Evolutionary conservation across 2,888 invertebrate genomes (phyloP).

Genomic region (Sicus ferrugineus): DNA sequence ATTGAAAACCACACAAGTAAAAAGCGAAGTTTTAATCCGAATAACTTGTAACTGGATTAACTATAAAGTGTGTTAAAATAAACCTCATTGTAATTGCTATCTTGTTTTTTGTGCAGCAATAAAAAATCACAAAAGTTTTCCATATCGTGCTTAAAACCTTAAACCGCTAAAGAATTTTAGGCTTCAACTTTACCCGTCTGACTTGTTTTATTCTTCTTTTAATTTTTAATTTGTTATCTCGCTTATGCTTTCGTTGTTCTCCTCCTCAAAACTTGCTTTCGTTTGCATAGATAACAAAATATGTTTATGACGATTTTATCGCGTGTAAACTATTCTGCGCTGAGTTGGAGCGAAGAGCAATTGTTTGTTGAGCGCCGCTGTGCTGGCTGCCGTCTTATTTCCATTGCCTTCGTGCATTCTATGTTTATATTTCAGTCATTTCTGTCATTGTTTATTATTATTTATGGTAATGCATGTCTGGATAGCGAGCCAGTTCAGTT

Average conservation of each 20-base stretch:
- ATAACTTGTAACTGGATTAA: too few relatives aligned
- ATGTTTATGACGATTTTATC: constrained; percentile 11
- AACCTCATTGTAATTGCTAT: too few relatives aligned
- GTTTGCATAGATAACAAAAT: constrained; percentile 15
- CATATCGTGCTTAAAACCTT: too few relatives aligned
- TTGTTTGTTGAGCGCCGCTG: background rate
- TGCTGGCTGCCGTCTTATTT: background rate
- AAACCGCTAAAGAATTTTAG: too few relatives aligned
- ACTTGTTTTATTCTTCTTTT: background rate
- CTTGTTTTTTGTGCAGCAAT: background rate
- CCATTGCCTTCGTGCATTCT: background rate
- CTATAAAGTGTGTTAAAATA: too few relatives aligned
- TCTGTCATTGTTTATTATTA: background rate
- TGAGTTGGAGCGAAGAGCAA: background rate
- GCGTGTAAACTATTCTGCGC: background rate
- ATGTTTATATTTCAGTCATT: background rate
- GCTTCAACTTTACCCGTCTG: too few relatives aligned
- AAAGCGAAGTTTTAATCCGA: background rate
- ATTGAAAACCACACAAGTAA: background rate
- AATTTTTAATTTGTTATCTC: background rate
- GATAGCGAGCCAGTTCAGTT: too few relatives aligned
- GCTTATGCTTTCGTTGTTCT: too few relatives aligned
- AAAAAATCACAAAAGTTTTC: too few relatives aligned
- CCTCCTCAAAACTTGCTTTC: too few relatives aligned
- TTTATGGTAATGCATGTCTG: background rate